A percentile compares a stretch with the other conserved stretches of the same genome.
These are phyloP conservation scores for Holothuria glaberrima DNA, from an alignment of 35 echinoderm and acorn worm species.

Conservation along the genomic window DNA sequence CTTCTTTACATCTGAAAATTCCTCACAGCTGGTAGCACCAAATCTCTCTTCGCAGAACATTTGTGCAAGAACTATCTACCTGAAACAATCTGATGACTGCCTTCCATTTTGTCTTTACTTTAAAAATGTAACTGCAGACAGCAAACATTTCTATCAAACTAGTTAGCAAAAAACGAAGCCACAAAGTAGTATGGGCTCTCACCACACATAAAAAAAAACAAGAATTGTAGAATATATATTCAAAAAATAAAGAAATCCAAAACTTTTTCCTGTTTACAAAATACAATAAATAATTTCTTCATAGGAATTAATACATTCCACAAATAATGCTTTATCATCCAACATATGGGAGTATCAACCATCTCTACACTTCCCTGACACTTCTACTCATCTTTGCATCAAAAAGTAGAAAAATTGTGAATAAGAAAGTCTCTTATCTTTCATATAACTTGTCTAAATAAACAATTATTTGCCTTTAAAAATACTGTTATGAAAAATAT, in stretches of 20 bases:
- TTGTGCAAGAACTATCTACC: constrained; percentile 60
- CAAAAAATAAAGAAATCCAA: constrained; percentile 69
- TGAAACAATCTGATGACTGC: constrained; percentile 32
- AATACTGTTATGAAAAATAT: constrained; percentile 74
- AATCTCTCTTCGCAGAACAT: constrained; percentile 18
- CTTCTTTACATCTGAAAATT: constrained; percentile 9
- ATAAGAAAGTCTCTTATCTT: constrained; percentile 65
- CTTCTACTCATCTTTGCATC: constrained; percentile 60
- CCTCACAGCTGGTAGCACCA: constrained; percentile 37
- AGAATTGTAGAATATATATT: constrained; percentile 71
- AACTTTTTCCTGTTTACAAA: constrained; percentile 65
- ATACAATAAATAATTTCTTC: constrained; percentile 71
- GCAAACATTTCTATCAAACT: constrained; percentile 56
- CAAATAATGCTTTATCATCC: constrained; percentile 60
- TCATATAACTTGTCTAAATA: constrained; percentile 72
- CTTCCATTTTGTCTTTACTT: constrained; percentile 24
- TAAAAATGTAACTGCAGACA: constrained; percentile 40
- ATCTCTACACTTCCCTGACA: constrained; percentile 21
- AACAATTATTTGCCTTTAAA: constrained; percentile 74
- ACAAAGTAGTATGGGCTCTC: constrained; percentile 54
- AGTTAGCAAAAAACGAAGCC: constrained; percentile 51
- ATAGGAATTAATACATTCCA: constrained; percentile 65
- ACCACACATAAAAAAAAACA: constrained; percentile 57
- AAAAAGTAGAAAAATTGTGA: constrained; percentile 73
- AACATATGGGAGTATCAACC: constrained; percentile 50